These are phyloP conservation scores for Latrodectus elegans DNA, from an alignment of 2,888 invertebrate species.

Conservation along the genomic window DNA sequence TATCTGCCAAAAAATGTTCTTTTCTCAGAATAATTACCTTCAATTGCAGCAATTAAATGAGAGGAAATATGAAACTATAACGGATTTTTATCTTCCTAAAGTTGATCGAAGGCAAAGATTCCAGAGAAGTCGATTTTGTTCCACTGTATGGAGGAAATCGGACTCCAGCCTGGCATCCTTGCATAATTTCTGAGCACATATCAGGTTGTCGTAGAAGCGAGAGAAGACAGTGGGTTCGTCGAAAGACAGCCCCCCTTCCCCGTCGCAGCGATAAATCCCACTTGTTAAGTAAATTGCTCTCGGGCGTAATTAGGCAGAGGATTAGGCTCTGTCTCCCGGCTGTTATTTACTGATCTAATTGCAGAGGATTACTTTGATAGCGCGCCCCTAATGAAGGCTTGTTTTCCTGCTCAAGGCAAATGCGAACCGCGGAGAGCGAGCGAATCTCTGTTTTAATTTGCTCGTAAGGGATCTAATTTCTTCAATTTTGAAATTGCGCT, in stretches of 20 bases:
- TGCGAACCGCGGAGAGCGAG: neutral
- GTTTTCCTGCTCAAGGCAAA: conserved; percentile 27
- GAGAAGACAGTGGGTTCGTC: neutral
- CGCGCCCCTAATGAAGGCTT: conserved; percentile 34
- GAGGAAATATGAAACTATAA: too few relatives aligned
- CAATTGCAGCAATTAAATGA: too few relatives aligned
- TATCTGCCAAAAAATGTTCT: too few relatives aligned
- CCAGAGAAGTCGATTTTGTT: too few relatives aligned
- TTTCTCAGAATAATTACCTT: too few relatives aligned
- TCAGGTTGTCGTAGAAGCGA: neutral
- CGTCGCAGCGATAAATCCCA: conserved; percentile 34
- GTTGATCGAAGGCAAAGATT: too few relatives aligned
- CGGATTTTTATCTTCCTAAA: too few relatives aligned
- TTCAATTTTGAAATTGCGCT: neutral
- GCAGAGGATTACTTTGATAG: conserved; percentile 42
- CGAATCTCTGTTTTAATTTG: neutral
- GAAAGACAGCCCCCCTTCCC: neutral
- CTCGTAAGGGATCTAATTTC: neutral
- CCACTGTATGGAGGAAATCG: neutral
- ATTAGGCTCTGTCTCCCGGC: conserved; percentile 20
- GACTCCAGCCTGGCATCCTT: neutral
- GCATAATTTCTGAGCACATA: conserved; percentile 5
- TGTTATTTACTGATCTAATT: conserved; percentile 25
- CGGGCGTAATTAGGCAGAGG: conserved; percentile 45
- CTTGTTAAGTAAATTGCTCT: conserved; percentile 53